These are phyloP conservation scores for Actenoides hombroni DNA, from an alignment of 2,113 vertebrate species.

Conservation along the genomic window DNA sequence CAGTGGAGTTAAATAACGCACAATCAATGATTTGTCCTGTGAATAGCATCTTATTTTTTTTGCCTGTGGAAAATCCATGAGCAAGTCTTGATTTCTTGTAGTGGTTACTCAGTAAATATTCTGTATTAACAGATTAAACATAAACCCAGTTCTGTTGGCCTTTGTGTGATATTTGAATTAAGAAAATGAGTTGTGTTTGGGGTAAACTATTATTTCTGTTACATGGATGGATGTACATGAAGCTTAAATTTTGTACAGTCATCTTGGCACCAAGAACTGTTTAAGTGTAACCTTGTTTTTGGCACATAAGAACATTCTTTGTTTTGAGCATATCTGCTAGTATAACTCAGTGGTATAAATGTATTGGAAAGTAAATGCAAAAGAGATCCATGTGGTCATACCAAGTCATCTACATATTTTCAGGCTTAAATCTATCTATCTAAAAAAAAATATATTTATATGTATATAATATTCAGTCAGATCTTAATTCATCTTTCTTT, in stretches of 20 bases:
- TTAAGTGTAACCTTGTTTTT: background rate
- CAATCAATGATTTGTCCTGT: background rate
- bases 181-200: background rate
- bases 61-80: background rate
- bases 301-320: background rate
- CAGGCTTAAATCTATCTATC: background rate
- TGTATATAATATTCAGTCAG: background rate
- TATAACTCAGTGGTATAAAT: background rate
- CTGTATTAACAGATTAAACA: background rate
- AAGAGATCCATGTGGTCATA: background rate
- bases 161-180: background rate
- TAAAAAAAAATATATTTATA: background rate
- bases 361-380: background rate
- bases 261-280: background rate
- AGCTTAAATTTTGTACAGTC: background rate
- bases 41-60: background rate
- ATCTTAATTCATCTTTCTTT: background rate
- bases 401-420: background rate
- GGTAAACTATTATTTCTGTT: background rate
- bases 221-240: accelerated
- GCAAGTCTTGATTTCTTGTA: background rate
- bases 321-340: background rate
- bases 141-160: background rate
- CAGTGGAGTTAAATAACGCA: background rate
- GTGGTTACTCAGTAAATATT: background rate